Percentiles rank a stretch among this genome's conserved stretches.
Evolutionary conservation across 1,140 invertebrate genomes (phyloP).

Genomic region (Brachionus angularis): DNA sequence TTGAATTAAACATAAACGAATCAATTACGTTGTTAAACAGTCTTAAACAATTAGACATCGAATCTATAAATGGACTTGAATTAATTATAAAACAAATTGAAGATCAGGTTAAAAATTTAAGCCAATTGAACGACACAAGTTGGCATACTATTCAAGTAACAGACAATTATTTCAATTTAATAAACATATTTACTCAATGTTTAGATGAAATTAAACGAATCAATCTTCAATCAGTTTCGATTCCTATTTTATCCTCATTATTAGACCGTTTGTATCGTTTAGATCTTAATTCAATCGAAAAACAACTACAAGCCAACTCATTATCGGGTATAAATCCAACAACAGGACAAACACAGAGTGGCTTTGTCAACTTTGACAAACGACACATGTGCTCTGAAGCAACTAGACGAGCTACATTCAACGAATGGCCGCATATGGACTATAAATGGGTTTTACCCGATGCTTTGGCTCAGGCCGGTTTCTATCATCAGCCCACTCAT

Average conservation of each 20-base stretch:
- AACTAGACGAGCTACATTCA: constrained; percentile 78
- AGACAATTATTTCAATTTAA: constrained; percentile 5
- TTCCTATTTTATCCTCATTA: constrained; percentile 19
- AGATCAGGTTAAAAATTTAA: neutral
- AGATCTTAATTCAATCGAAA: constrained; percentile 24
- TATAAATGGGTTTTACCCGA: constrained; percentile 90
- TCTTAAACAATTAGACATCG: neutral
- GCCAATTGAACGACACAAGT: constrained; percentile 17
- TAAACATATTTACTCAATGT: constrained; percentile 16
- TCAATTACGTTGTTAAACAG: constrained; percentile 1
- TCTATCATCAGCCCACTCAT: constrained; percentile 84
- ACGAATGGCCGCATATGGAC: constrained; percentile 90
- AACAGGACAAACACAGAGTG: no score
- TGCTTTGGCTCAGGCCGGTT: constrained; percentile 86
- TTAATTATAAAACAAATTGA: constrained; percentile 14
- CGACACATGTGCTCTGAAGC: constrained; percentile 80
- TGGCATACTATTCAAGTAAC: constrained; percentile 29
- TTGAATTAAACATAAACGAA: constrained; percentile 1
- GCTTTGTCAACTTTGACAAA: constrained; percentile 49
- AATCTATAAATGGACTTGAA: constrained; percentile 14
- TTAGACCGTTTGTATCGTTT: constrained; percentile 23
- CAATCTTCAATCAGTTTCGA: constrained; percentile 1
- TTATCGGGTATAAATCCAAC: neutral
- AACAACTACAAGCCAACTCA: neutral
- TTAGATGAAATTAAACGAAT: constrained; percentile 30